Base-by-base conservation (phyloP, 2,113 vertebrate genomes). In the Cryptoleucopteryx plumbea region DNA sequence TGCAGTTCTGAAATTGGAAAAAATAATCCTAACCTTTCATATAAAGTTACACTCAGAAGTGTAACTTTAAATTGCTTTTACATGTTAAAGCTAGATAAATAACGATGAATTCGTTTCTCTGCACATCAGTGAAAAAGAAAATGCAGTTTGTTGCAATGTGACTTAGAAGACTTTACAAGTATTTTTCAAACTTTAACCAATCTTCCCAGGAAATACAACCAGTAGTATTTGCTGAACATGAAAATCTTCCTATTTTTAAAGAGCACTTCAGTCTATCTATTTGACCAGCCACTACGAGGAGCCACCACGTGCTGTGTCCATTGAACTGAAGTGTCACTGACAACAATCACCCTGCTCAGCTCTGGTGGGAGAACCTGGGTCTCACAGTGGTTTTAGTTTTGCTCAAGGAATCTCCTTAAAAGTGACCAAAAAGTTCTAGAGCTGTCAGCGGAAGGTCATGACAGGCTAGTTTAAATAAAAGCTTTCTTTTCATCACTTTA, bases 401-500 rank as follows among this genome's bases (percentile, higher is more conserved):
- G 42, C 82, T 90, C 67, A 86, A 83, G 50, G 27, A 86, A 92
- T 74, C 68, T 90, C 73, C 94, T 93, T 65, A 95, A 59, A 95
- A 95, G 67, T 58, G 59, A 82, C 61, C 21, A 9, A 85, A 85
- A 95, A 77, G 56, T 63, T 84, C 61, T 86, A 73, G 73, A 92
- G 80, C 61, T 93, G 68, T 93, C 83, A 95, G 83, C 42, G 25
- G 25, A 86, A 92, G 71, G 53, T 86, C 85, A 78, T 73, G 43
- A 93, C 74, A 92, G 61, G 45, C 65, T 82, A 56, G 25, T 72
- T 67, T n/a, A 94, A 96, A 96, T 52, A 97, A 91, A 90, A 63
- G 38, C 45, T 79, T 93, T 68, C 43, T 36, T 86, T 95, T 93
- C 59, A 85, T 58, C 50, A 50, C n/a, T 88, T 77, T 22, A 62